A percentile compares a stretch with the other conserved stretches of the same genome.
Conservation (phyloP, 1,140 invertebrate genomes). For the Papilio polyxenes region DNA sequence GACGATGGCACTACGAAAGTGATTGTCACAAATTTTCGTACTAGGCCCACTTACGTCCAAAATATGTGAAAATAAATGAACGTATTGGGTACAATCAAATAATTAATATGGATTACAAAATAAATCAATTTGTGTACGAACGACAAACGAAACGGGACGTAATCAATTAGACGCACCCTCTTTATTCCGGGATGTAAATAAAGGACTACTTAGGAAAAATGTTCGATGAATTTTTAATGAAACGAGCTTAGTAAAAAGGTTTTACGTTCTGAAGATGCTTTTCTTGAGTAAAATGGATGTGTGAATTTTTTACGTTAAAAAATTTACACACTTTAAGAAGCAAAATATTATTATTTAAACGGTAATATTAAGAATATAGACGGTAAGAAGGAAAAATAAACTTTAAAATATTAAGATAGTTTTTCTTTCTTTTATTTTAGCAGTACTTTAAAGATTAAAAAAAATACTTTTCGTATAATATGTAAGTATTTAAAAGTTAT, state of each 20-base stretch:
- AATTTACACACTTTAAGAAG: not conserved
- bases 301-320: not conserved
- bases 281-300: not conserved
- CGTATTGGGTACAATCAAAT: constrained; percentile 39
- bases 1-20: too few relatives aligned
- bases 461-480: not conserved
- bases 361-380: not conserved
- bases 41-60: not conserved
- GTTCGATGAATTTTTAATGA: constrained; percentile 5
- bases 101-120: constrained; percentile 46
- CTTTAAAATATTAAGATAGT: too few relatives aligned
- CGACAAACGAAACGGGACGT: constrained; percentile 43
- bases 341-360: not conserved
- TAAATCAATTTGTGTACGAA: constrained; percentile 48
- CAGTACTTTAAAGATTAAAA: too few relatives aligned
- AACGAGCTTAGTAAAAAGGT: not conserved
- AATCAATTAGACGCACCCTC: constrained; percentile 55
- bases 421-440: too few relatives aligned
- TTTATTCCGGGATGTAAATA: constrained; percentile 39
- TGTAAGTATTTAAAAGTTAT: not conserved
- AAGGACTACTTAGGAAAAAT: constrained; percentile 3
- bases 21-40: too few relatives aligned
- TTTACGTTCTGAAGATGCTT: not conserved
- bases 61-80: constrained; percentile 38
- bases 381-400: not conserved